A percentile compares a stretch with the other conserved stretches of the same genome.
Conservation (phyloP, 2,113 vertebrate species). For the Mystacornis crossleyi region DNA sequence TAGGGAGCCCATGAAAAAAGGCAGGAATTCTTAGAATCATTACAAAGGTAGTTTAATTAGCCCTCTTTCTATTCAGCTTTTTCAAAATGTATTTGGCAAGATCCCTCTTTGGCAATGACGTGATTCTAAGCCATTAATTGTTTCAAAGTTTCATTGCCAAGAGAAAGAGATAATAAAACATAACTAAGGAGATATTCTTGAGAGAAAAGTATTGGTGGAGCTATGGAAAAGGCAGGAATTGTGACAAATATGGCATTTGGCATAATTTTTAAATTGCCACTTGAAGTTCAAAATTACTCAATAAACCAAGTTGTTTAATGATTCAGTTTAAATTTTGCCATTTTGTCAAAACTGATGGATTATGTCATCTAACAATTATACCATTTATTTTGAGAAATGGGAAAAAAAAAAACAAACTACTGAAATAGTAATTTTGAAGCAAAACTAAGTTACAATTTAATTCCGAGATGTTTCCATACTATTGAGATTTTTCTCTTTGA, state of each 20-base stretch:
- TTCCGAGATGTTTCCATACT: background rate
- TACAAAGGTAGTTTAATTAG: background rate
- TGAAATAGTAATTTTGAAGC: background rate
- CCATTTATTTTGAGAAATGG: accelerated
- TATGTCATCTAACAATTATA: background rate
- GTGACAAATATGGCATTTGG: background rate
- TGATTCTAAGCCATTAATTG: background rate
- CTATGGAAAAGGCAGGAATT: background rate
- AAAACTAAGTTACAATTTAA: background rate
- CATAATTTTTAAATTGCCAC: background rate
- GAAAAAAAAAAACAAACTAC: background rate
- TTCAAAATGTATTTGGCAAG: background rate
- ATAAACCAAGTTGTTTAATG: background rate
- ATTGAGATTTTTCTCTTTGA: background rate
- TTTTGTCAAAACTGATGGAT: background rate
- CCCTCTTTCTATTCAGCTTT: background rate
- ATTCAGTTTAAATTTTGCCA: background rate
- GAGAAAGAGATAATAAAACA: background rate
- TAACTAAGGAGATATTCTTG: background rate
- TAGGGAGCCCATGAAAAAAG: background rate
- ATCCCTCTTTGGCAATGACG: background rate
- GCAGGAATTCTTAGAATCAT: background rate
- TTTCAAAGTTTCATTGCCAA: background rate
- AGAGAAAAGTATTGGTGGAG: background rate
- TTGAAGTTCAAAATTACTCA: background rate